Percentiles rank a stretch among this genome's conserved stretches.
Evolutionary conservation across 2,113 vertebrate genomes (phyloP).

Genomic region (Stegostoma tigrinum): DNA sequence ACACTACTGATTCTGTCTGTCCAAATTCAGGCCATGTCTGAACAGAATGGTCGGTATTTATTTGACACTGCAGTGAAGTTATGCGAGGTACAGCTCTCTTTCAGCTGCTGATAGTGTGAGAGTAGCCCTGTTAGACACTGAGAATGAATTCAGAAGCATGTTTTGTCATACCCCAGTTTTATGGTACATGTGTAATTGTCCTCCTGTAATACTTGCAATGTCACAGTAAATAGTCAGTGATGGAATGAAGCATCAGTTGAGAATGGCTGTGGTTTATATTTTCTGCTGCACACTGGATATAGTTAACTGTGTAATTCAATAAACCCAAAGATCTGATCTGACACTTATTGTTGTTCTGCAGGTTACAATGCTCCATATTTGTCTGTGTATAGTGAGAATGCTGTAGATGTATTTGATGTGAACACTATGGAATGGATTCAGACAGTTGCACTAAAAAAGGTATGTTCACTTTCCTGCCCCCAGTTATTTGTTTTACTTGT

Average conservation of each 20-base stretch:
- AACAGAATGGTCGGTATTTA: neutral
- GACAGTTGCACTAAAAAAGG: slow-evolving; percentile 95
- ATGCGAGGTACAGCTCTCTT: neutral
- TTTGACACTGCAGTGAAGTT: neutral
- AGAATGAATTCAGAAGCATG: neutral
- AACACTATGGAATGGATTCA: slow-evolving; percentile 99
- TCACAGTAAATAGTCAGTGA: neutral
- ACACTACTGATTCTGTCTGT: neutral
- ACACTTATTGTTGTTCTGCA: slow-evolving; percentile 44
- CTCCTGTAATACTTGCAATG: neutral
- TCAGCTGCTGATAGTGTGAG: neutral
- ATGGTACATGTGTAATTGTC: neutral
- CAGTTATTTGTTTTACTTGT: neutral
- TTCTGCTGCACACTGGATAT: neutral
- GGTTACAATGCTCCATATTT: slow-evolving; percentile 97
- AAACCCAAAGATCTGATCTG: neutral
- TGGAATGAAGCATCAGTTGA: neutral
- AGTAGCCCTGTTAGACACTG: neutral
- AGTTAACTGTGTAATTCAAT: neutral
- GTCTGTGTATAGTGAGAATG: slow-evolving; percentile 95
- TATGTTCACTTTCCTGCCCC: slow-evolving; percentile 44
- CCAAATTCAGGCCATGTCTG: neutral
- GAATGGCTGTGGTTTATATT: neutral
- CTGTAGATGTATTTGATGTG: slow-evolving; percentile 89
- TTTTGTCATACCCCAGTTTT: neutral